These are phyloP conservation scores for Brachypteracias leptosomus DNA, from an alignment of 2,113 vertebrate species.

Conservation along the genomic window DNA sequence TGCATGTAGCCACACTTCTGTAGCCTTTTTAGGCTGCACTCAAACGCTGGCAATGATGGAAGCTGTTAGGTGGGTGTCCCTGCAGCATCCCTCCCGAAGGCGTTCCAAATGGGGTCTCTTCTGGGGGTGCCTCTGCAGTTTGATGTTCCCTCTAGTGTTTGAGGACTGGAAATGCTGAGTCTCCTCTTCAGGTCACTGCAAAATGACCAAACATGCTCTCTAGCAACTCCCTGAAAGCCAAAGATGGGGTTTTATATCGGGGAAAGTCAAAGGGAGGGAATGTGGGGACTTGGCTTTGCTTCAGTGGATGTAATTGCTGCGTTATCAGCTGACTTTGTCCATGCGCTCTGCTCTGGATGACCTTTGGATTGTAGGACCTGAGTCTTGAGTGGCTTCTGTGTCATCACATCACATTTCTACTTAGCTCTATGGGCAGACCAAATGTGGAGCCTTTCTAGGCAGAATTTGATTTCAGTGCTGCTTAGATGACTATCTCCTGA, in stretches of 20 bases:
- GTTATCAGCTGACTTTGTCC: slow-evolving; percentile 17
- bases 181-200: background rate
- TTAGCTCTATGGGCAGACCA: background rate
- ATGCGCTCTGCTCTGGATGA: background rate
- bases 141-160: slow-evolving; percentile 53
- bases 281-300: background rate
- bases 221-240: background rate
- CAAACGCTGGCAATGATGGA: background rate
- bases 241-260: background rate
- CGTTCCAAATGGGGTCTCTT: background rate
- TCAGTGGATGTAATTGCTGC: background rate
- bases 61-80: rapidly evolving
- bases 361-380: background rate
- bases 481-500: slow-evolving; percentile 25
- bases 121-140: slow-evolving; percentile 6
- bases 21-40: background rate
- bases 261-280: background rate
- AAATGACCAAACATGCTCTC: background rate
- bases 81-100: rapidly evolving
- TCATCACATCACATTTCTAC: background rate
- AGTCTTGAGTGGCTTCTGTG: background rate
- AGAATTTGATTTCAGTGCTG: slow-evolving; percentile 15
- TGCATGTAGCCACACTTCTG: background rate
- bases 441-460: background rate
- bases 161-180: slow-evolving; percentile 30